These are phyloP conservation scores for Sterna hirundo DNA, from an alignment of 2,113 vertebrate genomes.

Conservation along the genomic window DNA sequence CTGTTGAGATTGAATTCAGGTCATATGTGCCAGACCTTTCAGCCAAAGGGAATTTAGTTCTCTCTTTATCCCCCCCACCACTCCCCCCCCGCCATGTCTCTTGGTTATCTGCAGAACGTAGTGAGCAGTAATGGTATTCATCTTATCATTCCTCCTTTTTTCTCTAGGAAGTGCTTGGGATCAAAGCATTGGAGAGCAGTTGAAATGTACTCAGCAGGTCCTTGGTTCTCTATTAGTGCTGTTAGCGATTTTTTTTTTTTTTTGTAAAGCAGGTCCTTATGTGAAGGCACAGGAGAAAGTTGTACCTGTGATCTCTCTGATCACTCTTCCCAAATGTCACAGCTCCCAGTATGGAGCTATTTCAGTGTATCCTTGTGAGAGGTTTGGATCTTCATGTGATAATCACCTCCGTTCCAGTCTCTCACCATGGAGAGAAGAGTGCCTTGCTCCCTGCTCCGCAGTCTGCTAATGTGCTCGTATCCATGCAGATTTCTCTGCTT, in stretches of 20 bases:
- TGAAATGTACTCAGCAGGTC: background rate
- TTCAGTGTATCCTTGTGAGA: background rate
- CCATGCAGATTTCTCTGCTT: background rate
- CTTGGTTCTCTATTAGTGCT: background rate
- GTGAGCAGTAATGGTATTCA: background rate
- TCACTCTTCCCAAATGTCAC: background rate
- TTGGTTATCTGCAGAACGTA: background rate
- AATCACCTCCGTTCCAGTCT: background rate
- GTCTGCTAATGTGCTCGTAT: background rate
- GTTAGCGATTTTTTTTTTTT: background rate
- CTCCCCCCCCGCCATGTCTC: background rate
- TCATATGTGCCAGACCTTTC: background rate
- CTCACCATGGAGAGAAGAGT: background rate
- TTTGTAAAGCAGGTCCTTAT: background rate
- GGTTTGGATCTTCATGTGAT: background rate
- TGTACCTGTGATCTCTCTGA: background rate
- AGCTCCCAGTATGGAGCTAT: background rate
- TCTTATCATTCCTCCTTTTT: background rate
- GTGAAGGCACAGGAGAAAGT: background rate
- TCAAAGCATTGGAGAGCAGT: background rate
- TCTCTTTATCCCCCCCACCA: no score
- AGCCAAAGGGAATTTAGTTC: background rate
- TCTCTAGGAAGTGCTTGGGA: background rate
- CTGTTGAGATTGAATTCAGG: background rate
- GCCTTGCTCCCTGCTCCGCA: background rate